Evolutionary conservation across 2,888 invertebrate genomes (phyloP).

Genomic region (Microctonus aethiopoides): DNA sequence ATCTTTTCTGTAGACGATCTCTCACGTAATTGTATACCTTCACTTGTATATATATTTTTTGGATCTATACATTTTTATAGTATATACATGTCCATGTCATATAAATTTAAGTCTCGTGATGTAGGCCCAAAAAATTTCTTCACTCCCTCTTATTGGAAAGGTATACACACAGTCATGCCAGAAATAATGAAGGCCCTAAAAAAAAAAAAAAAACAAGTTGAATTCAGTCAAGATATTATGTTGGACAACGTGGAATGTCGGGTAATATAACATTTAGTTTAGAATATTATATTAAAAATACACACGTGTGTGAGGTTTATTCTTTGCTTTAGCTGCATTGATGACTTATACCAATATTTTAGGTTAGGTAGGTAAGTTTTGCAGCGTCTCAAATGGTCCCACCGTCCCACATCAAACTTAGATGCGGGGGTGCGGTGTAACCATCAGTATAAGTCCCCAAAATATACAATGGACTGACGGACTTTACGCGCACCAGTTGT

Average conservation of each 20-base stretch:
- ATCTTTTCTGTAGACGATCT: constrained; percentile 2
- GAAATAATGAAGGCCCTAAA: constrained; percentile 1
- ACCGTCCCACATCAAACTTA: background rate
- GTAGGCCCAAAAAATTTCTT: background rate
- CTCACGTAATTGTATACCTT: constrained; percentile 12
- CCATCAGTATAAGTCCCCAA: background rate
- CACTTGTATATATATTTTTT: background rate
- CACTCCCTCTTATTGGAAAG: background rate
- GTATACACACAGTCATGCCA: background rate
- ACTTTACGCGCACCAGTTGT: constrained; percentile 24
- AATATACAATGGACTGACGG: constrained; percentile 31
- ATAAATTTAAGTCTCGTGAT: background rate
- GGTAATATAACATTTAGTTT: background rate
- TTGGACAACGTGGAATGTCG: background rate
- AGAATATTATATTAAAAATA: background rate
- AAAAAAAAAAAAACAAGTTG: background rate
- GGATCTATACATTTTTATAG: background rate
- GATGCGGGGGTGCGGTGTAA: background rate
- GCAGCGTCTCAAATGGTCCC: constrained; percentile 8
- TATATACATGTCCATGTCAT: background rate
- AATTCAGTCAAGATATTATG: background rate
- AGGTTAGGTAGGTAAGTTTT: constrained; percentile 12
- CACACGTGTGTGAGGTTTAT: constrained; percentile 16
- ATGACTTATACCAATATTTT: background rate
- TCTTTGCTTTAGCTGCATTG: background rate